phyloP scores from a whole-genome alignment of 2,797 vertebrate species.

The Sebastes alutus region DNA sequence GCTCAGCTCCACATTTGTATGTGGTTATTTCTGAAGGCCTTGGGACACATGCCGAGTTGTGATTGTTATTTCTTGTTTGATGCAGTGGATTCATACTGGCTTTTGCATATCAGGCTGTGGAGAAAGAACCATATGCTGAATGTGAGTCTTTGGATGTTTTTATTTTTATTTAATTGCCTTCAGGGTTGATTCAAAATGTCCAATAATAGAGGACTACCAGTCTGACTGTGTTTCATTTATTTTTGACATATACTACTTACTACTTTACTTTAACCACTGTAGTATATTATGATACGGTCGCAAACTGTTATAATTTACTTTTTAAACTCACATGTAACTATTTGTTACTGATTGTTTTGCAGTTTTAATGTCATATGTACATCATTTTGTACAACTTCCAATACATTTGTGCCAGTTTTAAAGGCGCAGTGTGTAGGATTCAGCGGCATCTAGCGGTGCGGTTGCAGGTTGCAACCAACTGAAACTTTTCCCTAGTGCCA shows the following conservation, averaged over 20 bases:
- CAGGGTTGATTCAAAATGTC: background rate
- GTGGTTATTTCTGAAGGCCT: conserved; percentile 19
- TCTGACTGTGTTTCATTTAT: background rate
- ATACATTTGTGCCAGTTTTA: background rate
- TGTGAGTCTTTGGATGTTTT: background rate
- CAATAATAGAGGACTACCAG: background rate
- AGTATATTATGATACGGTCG: background rate
- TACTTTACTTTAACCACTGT: background rate
- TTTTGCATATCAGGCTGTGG: background rate
- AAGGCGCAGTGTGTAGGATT: too few relatives aligned
- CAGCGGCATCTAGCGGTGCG: too few relatives aligned
- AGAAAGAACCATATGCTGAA: background rate
- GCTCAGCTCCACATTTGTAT: conserved; percentile 21
- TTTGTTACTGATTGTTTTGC: background rate
- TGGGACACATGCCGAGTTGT: conserved; percentile 5
- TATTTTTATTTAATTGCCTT: background rate
- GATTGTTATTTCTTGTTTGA: conserved; percentile 18
- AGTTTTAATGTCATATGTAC: background rate
- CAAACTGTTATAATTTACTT: background rate
- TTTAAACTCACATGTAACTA: background rate
- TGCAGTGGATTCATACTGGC: background rate
- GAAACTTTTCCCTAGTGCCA: too few relatives aligned
- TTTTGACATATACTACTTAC: background rate
- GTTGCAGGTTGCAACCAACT: too few relatives aligned
- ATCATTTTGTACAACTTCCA: background rate